phyloP scores from a whole-genome alignment of 2,113 vertebrate species.

The Cyanistes caeruleus region DNA sequence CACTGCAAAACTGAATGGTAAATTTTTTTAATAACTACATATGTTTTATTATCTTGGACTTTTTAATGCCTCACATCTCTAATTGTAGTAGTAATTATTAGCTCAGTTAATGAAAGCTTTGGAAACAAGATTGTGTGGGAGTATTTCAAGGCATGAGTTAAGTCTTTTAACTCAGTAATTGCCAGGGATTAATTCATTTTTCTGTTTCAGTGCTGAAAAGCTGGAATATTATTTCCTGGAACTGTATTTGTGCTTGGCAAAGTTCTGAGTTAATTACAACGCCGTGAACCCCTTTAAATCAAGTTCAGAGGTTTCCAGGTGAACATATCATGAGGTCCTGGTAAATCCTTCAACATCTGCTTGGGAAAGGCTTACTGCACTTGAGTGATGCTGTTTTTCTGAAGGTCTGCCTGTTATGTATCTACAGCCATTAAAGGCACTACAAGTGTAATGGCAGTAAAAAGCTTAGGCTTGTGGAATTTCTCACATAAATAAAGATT shows the following conservation, averaged over 20 bases:
- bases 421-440: constrained; percentile 46
- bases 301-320: constrained; percentile 68
- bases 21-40: constrained; percentile 42
- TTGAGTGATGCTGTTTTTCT: constrained; percentile 62
- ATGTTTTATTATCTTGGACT: constrained; percentile 62
- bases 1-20: neutral
- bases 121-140: constrained; percentile 68
- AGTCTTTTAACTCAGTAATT: constrained; percentile 76
- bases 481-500: constrained; percentile 58
- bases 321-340: constrained; percentile 23
- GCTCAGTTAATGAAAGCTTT: constrained; percentile 70
- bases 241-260: constrained; percentile 53
- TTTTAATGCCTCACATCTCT: constrained; percentile 58
- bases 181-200: constrained; percentile 73
- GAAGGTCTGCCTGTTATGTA: constrained; percentile 61
- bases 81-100: constrained; percentile 72
- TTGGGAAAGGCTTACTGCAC: constrained; percentile 42
- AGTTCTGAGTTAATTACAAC: constrained; percentile 73
- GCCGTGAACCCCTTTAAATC: constrained; percentile 65
- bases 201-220: constrained; percentile 39
- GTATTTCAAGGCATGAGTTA: constrained; percentile 66
- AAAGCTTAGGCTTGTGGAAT: constrained; percentile 13
- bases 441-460: constrained; percentile 36
- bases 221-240: constrained; percentile 72
- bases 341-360: constrained; percentile 71